Percentiles rank a stretch among this genome's conserved stretches.
Evolutionary conservation across 2,888 invertebrate genomes (phyloP).

Genomic region (Brachylomia viminalis): DNA sequence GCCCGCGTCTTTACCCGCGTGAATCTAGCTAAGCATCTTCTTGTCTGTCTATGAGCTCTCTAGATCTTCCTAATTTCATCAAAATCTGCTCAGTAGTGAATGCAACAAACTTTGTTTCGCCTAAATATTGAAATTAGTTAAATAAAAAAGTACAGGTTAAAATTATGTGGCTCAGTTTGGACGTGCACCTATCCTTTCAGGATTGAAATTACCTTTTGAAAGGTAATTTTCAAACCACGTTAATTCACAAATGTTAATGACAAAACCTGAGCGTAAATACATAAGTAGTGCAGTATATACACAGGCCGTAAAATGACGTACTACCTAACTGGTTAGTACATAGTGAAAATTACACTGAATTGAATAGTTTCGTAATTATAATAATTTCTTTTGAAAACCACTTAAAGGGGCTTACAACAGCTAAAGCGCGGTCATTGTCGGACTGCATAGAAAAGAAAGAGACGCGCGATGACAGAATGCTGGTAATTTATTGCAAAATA

Average conservation of each 20-base stretch:
- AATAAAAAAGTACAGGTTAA: background rate
- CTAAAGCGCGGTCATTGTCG: too few species aligned
- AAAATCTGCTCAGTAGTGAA: too few species aligned
- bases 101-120: background rate
- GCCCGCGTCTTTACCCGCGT: background rate
- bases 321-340: background rate
- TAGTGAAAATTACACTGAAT: background rate
- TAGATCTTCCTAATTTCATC: too few species aligned
- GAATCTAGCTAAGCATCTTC: background rate
- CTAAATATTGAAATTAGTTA: background rate
- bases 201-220: background rate
- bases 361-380: conserved; percentile 3
- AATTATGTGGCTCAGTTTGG: background rate
- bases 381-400: background rate
- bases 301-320: background rate
- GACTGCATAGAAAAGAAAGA: too few species aligned
- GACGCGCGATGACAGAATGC: too few species aligned
- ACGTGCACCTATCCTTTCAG: too few species aligned
- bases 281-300: background rate
- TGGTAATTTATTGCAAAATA: too few species aligned
- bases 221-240: background rate
- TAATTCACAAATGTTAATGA: background rate
- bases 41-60: background rate
- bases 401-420: too few species aligned
- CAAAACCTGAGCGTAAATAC: background rate